A percentile compares a stretch with the other conserved stretches of the same genome.
Conservation (phyloP, 64 coral and sea anemone genomes). For the Orbicella faveolata region DNA sequence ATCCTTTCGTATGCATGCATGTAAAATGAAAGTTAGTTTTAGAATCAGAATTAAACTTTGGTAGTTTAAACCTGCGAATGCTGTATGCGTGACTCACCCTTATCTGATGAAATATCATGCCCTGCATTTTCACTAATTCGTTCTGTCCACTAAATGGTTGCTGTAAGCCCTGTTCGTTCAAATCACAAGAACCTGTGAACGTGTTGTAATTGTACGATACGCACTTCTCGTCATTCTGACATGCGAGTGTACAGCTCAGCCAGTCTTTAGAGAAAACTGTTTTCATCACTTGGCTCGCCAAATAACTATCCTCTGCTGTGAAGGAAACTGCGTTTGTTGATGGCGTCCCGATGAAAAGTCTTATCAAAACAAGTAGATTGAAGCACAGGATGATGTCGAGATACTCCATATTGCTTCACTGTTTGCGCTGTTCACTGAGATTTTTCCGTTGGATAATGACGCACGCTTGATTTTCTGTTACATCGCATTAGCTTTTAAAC, state of each 20-base stretch:
- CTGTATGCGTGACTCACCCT: constrained; percentile 25
- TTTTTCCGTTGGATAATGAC: not conserved
- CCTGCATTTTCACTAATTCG: constrained; percentile 9
- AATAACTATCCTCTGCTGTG: constrained; percentile 39
- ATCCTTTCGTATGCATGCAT: no score
- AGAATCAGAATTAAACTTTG: no score
- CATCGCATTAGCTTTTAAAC: no score
- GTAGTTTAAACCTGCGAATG: not conserved
- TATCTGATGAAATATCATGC: constrained; percentile 65
- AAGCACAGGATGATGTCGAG: not conserved
- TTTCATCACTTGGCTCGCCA: constrained; percentile 27
- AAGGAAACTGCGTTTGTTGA: not conserved
- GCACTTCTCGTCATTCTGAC: not conserved
- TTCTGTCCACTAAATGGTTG: not conserved
- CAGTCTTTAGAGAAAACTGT: constrained; percentile 38
- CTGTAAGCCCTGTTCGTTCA: constrained; percentile 41
- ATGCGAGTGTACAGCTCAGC: constrained; percentile 47
- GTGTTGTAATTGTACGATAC: constrained; percentile 62
- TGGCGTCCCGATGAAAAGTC: not conserved
- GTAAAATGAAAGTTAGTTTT: no score
- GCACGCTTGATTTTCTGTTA: not conserved
- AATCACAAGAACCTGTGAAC: constrained; percentile 34
- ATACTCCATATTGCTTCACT: not conserved
- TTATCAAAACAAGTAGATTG: not conserved
- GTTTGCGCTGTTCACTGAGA: not conserved